Evolutionary conservation across 2,113 vertebrate genomes (phyloP).

Genomic region (Alces alces): DNA sequence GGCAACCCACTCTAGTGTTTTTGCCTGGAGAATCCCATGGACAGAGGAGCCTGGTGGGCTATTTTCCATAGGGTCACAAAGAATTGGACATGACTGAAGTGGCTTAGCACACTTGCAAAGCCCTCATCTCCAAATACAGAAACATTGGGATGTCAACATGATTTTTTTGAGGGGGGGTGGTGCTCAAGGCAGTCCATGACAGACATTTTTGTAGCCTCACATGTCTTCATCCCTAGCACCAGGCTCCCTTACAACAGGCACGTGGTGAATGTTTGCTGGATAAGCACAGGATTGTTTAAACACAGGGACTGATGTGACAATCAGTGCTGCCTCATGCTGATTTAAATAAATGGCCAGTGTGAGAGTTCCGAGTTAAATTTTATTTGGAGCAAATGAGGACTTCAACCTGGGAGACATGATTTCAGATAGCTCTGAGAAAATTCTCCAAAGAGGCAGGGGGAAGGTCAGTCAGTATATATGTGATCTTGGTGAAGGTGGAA

Average conservation of each 20-base stretch:
- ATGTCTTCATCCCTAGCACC: rapidly evolving
- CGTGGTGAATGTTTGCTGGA: rapidly evolving
- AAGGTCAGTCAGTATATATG: background rate
- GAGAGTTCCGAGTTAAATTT: background rate
- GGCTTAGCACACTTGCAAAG: background rate
- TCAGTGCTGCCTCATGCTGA: background rate
- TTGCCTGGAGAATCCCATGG: background rate
- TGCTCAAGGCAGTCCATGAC: background rate
- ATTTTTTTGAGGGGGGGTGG: background rate
- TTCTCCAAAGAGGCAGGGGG: background rate
- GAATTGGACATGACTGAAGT: background rate
- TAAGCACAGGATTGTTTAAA: background rate
- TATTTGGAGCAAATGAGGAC: background rate
- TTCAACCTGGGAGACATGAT: background rate
- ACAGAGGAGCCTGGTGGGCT: background rate
- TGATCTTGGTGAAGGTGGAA: background rate
- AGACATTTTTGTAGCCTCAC: background rate
- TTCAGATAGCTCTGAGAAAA: background rate
- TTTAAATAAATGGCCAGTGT: background rate
- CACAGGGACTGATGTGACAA: background rate
- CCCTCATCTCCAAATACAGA: background rate
- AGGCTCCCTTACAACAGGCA: rapidly evolving
- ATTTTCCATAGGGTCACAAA: background rate
- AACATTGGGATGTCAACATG: too few relatives aligned
- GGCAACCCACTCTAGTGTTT: background rate